Evolutionary conservation across 2,113 vertebrate genomes (phyloP), one percentile per base, ranked within the genome.

Genomic region (Progne subis): DNA sequence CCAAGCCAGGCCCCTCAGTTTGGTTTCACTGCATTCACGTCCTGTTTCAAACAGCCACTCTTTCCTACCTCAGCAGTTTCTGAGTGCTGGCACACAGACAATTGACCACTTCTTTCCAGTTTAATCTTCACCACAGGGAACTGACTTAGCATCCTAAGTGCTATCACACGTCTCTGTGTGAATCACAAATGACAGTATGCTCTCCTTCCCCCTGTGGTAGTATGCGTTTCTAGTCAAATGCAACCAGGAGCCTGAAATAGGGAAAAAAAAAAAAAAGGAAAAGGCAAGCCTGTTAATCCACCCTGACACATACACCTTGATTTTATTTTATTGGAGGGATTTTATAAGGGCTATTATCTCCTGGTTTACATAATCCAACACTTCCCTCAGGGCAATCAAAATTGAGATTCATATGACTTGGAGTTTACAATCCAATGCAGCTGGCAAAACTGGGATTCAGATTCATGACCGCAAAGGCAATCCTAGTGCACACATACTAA

Each of bases 281-380:
- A 94, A 96, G 47, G 37, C 86, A 96, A 94, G 93, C 74, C 80
- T 94, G 90, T 88, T 98, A 97, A 98, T 97, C 96, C 95, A 92
- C 50, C 87, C 78, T 97, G 97, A 97, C 94, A 96, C 95, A 74
- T 92, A 97, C 88, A 96, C 94, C 95, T 96, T 96, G 88, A 96
- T 97, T 98, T 98, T 97, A 97, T 98, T 98, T 98, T 97, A 97
- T 97, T 97, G 90, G 80, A 94, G 84, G 96, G 97, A 97, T 97
- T 98, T 98, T 98, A 96, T 95, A 97, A 96, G 75, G 87, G 88
- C 82, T 97, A 97, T 98, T 98, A 98, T 98, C 97, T 97, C 90
- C 97, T 98, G 96, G 96, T 97, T 98, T 97, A 97, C 94, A 96
- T 97, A 98, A 98, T 97, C 97, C 96, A 96, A 93, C 91, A 97